phyloP scores from a whole-genome alignment of 2,113 vertebrate species.

The Solea solea region DNA sequence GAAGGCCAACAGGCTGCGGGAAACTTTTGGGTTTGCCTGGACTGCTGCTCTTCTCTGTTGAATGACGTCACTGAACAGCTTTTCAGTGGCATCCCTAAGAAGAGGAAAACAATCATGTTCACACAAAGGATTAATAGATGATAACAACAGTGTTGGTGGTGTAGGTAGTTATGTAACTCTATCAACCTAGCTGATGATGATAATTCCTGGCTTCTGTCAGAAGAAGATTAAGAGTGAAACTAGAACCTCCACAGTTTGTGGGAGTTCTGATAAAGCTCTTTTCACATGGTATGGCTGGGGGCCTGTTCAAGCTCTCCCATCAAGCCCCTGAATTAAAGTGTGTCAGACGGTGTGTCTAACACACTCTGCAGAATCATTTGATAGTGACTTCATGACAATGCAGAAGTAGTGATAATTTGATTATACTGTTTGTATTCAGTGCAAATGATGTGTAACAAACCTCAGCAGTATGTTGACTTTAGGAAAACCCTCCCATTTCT shows the following conservation, averaged over 20 bases:
- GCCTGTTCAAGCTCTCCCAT: too few relatives aligned
- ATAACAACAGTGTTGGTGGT: neutral
- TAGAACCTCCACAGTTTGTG: neutral
- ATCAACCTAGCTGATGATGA: neutral
- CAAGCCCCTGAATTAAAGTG: too few relatives aligned
- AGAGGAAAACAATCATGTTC: neutral
- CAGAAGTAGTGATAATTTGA: too few relatives aligned
- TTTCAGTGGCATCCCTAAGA: conserved; percentile 89
- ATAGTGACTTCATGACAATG: neutral
- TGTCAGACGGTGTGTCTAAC: too few relatives aligned
- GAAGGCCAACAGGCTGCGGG: conserved; percentile 85
- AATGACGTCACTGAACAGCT: conserved; percentile 87
- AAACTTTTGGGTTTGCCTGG: conserved; percentile 81
- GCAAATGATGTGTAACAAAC: conserved; percentile 68
- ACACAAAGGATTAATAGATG: too few relatives aligned
- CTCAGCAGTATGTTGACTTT: conserved; percentile 95
- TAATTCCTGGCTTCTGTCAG: neutral
- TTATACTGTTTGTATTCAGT: too few relatives aligned
- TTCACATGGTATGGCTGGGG: too few relatives aligned
- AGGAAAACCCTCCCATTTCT: conserved; percentile 96
- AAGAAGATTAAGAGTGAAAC: neutral
- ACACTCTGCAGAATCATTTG: neutral
- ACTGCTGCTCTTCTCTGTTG: conserved; percentile 85
- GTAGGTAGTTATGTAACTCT: too few relatives aligned
- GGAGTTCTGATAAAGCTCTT: neutral